A percentile compares a stretch with the other conserved stretches of the same genome.
Evolutionary conservation across 2,797 vertebrate genomes (phyloP).

Genomic region (Alectoris magna): DNA sequence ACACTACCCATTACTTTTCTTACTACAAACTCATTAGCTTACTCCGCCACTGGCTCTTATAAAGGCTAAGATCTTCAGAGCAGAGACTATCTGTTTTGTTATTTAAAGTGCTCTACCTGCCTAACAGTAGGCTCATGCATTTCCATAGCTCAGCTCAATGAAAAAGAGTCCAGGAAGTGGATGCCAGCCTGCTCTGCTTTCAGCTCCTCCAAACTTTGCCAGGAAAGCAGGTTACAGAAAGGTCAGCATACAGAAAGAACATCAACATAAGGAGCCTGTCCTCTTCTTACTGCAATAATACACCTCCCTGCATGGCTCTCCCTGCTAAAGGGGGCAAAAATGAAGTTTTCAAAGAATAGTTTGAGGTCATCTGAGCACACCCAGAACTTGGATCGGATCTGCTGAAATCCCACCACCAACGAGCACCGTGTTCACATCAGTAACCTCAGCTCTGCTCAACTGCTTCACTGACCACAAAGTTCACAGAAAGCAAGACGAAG

Average conservation of each 20-base stretch:
- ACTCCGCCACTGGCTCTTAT: neutral
- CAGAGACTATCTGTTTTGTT: neutral
- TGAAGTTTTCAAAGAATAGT: neutral
- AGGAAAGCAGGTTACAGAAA: slow-evolving; percentile 33
- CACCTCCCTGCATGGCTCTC: neutral
- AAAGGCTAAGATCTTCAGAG: neutral
- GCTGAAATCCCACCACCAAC: neutral
- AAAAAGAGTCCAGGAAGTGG: neutral
- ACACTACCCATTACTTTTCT: neutral
- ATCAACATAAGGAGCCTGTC: neutral
- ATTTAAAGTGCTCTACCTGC: neutral
- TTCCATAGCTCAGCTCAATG: neutral
- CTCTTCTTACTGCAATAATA: slow-evolving; percentile 4
- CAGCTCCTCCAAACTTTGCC: neutral
- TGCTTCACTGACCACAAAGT: neutral
- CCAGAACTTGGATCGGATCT: neutral
- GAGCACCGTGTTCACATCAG: accelerated
- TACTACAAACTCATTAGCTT: neutral
- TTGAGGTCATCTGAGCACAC: neutral
- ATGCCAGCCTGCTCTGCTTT: neutral
- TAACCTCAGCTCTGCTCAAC: neutral
- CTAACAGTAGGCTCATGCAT: neutral
- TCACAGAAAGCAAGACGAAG: neutral
- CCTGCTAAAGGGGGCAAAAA: neutral
- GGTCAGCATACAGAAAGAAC: slow-evolving; percentile 25